Base-by-base conservation (phyloP, 2,888 invertebrate genomes). In the Eristalis intricaria region DNA sequence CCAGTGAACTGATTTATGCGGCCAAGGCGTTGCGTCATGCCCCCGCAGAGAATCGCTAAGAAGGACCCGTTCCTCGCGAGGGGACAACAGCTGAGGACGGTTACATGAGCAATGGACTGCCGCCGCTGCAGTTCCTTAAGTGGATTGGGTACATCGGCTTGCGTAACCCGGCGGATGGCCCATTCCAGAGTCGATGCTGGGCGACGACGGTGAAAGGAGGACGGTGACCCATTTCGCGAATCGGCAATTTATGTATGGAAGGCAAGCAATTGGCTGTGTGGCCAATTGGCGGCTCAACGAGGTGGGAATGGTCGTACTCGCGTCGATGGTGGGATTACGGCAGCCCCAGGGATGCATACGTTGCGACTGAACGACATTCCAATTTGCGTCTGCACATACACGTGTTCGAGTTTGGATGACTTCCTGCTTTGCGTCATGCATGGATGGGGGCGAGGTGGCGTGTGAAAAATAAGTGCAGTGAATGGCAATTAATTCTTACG, bases 361-460 rank as follows among this genome's bases (percentile, higher is more conserved):
- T 38, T 38, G 13, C 7, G 13, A 13, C 38, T 38, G 38, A 38
- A 38, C 38, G 63, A 35, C 29, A 63, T 63, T 19, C 32, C 29
- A 38, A 13, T 38, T 11, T 11, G 38, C 38, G 13, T 13, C 13
- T 22, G 29, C n/a, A n/a, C n/a, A n/a, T n/a, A 40, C n/a, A 61
- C 40, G 26, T 71, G 71, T 40, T 11, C 3, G 22, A 22, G 19
- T 13, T 22, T 3, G 56, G 38, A 8, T n/a, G 15, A 35, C 29
- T 61, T 71, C 70, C 70, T 43, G 66, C 11, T 61, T 73, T 61
- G 43, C 35, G 73, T 61, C 73, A 80, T 43, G 66, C 79, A 80
- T 61, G 43, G 60, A 19, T 80, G 13, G 13, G 38, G 38, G 13
- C 1, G 38, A 1, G 11, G 38, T 1, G 38, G 38, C 38, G 2